Evolutionary conservation across 2,888 invertebrate genomes (phyloP).

Genomic region (Ecliptopera silaceata): DNA sequence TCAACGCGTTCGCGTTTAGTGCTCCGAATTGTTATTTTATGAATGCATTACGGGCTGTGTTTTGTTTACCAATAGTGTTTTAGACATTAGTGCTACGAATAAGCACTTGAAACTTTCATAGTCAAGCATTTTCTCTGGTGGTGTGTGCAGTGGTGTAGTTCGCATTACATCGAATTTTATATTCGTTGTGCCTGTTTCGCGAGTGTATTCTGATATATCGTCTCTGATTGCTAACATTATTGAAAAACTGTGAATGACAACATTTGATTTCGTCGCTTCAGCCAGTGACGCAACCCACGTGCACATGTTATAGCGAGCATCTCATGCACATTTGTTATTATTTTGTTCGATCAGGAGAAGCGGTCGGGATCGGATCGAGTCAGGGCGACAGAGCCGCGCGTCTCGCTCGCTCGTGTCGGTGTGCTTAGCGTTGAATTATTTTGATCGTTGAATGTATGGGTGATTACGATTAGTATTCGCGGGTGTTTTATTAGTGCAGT

Average conservation of each 20-base stretch:
- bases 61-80: conserved; percentile 79
- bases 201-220: conserved; percentile 58
- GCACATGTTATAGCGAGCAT: conserved; percentile 76
- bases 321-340: conserved; percentile 88
- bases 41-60: conserved; percentile 76
- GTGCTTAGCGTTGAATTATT: conserved; percentile 57
- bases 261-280: conserved; percentile 57
- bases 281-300: conserved; percentile 81
- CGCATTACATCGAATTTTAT: conserved; percentile 71
- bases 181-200: conserved; percentile 60
- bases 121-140: conserved; percentile 60
- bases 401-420: conserved; percentile 63
- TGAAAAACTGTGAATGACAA: conserved; percentile 53
- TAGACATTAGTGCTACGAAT: conserved; percentile 59
- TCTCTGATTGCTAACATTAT: conserved; percentile 55
- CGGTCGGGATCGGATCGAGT: conserved; percentile 68
- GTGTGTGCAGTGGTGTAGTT: conserved; percentile 70
- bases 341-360: conserved; percentile 85
- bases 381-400: conserved; percentile 69
- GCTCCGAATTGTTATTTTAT: conserved; percentile 73
- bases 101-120: conserved; percentile 56
- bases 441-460: conserved; percentile 55
- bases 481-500: conserved; percentile 68
- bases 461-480: conserved; percentile 59
- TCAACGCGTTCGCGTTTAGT: conserved; percentile 77